These are phyloP conservation scores for Tragelaphus eurycerus DNA, from an alignment of 2,797 vertebrate genomes.

Conservation along the genomic window DNA sequence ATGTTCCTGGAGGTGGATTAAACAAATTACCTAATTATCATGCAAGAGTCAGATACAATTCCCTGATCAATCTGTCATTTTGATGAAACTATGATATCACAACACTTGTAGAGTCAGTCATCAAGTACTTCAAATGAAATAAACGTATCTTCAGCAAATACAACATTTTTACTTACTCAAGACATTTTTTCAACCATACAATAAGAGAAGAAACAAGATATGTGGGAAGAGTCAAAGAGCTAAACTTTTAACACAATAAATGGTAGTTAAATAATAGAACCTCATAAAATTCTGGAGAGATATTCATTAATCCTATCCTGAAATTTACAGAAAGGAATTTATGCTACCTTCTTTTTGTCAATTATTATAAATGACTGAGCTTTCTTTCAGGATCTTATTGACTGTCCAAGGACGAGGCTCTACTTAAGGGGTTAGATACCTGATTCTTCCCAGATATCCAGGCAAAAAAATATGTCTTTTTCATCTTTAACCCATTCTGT, in stretches of 20 bases:
- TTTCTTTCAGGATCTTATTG: not conserved
- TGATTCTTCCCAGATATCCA: not conserved
- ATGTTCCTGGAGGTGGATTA: not conserved
- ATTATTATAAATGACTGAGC: not conserved
- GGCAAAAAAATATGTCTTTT: not conserved
- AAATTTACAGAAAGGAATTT: not conserved
- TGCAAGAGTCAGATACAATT: not conserved
- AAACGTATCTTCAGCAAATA: constrained; percentile 15
- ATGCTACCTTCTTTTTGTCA: not conserved
- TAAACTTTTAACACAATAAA: not conserved
- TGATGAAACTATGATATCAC: not conserved
- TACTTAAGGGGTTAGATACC: not conserved
- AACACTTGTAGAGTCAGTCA: not conserved
- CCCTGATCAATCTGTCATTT: constrained; percentile 27
- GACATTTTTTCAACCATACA: not conserved
- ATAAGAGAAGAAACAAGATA: not conserved
- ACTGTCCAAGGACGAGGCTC: not conserved
- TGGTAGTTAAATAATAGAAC: not conserved
- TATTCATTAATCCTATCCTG: not conserved
- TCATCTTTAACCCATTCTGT: not conserved
- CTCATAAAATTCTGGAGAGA: not conserved
- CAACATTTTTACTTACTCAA: not conserved
- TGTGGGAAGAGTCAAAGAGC: not conserved
- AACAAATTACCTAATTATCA: constrained; percentile 63
- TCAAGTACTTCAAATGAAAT: constrained; percentile 22